A percentile compares a stretch with the other conserved stretches of the same genome.
These are phyloP conservation scores for Stegana nigrithorax DNA, from an alignment of 2,888 invertebrate genomes.

Conservation along the genomic window DNA sequence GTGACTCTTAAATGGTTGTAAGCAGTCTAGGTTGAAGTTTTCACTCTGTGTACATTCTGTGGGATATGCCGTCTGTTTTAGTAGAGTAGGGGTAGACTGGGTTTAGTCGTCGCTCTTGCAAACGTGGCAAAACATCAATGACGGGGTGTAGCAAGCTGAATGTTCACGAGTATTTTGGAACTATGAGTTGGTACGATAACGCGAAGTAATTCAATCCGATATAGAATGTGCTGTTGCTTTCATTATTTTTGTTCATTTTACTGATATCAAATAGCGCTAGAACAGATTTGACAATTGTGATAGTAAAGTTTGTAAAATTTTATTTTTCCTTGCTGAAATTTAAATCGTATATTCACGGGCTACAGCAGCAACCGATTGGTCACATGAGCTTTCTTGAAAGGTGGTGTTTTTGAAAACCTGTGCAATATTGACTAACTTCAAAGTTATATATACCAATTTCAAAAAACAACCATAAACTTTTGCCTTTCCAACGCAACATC, in stretches of 20 bases:
- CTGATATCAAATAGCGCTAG: no score
- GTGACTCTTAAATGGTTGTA: constrained; percentile 55
- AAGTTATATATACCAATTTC: no score
- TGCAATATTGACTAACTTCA: no score
- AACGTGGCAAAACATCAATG: background rate
- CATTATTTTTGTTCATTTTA: constrained; percentile 58
- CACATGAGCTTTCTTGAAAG: no score
- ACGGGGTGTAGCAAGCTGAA: constrained; percentile 54
- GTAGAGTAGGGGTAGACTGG: background rate
- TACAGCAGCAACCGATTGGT: no score
- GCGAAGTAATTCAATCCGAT: constrained; percentile 65
- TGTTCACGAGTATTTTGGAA: constrained; percentile 60
- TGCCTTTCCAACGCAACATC: no score
- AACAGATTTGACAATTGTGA: no score
- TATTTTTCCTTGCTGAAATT: no score
- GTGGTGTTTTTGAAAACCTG: no score
- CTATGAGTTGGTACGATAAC: constrained; percentile 65
- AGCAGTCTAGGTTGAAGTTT: background rate
- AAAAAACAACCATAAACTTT: no score
- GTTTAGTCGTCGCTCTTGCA: background rate
- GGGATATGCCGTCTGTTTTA: background rate
- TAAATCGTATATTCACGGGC: no score
- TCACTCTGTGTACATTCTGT: background rate
- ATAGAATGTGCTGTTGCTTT: constrained; percentile 64
- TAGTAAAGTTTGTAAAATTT: no score